These are phyloP conservation scores for Furcifer pardalis DNA, from an alignment of 2,797 vertebrate genomes.

Conservation along the genomic window DNA sequence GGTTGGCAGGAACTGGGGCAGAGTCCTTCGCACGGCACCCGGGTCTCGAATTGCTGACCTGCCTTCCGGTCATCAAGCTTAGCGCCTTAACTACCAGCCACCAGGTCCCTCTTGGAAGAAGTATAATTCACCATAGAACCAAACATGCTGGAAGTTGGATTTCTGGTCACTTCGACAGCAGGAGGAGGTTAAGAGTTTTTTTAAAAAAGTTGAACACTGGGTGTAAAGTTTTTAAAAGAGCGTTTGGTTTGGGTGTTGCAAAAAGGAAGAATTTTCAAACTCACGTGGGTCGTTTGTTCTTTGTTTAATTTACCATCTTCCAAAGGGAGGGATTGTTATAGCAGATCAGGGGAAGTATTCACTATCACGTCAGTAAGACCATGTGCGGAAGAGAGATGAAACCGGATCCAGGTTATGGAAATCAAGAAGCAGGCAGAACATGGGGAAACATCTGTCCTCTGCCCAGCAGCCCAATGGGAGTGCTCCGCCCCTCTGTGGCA, in stretches of 20 bases:
- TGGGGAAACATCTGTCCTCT: conserved; percentile 9
- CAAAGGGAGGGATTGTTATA: conserved; percentile 54
- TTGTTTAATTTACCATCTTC: conserved; percentile 61
- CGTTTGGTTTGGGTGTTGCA: neutral
- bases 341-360: neutral
- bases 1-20: too few species aligned
- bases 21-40: too few species aligned
- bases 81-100: too few species aligned
- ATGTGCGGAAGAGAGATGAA: conserved; percentile 26
- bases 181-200: too few species aligned
- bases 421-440: conserved; percentile 21
- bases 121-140: too few species aligned
- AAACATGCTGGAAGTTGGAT: too few species aligned
- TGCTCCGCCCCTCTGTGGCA: too few species aligned
- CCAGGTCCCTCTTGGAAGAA: too few species aligned
- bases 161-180: too few species aligned
- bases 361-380: conserved; percentile 26
- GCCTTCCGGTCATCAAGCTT: too few species aligned
- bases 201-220: neutral
- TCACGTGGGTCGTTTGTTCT: neutral
- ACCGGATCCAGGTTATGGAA: conserved; percentile 34
- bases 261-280: neutral
- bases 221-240: neutral
- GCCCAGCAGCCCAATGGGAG: too few species aligned
- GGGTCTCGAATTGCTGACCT: too few species aligned